Conservation (phyloP, 2,888 invertebrate species). For the Choreutis nemorana region DNA sequence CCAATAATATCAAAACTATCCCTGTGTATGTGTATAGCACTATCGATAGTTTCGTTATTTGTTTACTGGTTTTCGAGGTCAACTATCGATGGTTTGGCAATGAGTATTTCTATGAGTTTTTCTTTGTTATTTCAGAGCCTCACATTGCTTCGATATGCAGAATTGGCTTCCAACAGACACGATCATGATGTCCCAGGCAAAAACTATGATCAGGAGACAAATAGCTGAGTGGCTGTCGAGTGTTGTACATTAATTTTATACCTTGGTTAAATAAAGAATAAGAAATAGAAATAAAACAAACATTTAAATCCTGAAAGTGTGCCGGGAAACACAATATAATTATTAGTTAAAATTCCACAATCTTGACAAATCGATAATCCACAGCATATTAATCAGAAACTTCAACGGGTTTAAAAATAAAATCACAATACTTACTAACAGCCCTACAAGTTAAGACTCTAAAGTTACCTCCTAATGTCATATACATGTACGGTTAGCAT, state of each 20-base stretch:
- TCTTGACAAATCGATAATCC: constrained; percentile 50
- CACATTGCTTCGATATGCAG: constrained; percentile 55
- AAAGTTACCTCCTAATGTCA: constrained; percentile 35
- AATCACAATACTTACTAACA: constrained; percentile 49
- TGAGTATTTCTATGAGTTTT: not conserved
- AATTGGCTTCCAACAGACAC: constrained; percentile 38
- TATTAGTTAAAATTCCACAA: constrained; percentile 59
- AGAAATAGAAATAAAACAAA: constrained; percentile 21
- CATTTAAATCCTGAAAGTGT: constrained; percentile 30
- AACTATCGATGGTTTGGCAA: too few species aligned
- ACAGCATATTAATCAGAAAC: constrained; percentile 50
- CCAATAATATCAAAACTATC: too few species aligned
- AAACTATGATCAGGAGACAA: constrained; percentile 34
- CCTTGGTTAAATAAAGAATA: not conserved
- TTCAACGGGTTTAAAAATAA: constrained; percentile 49
- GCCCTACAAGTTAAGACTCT: constrained; percentile 36
- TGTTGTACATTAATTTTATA: not conserved
- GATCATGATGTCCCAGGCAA: constrained; percentile 38
- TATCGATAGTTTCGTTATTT: too few species aligned
- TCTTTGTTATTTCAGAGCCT: constrained; percentile 31
- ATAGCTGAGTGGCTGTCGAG: constrained; percentile 35
- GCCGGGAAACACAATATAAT: constrained; percentile 46
- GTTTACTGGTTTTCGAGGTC: too few species aligned
- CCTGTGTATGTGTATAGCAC: too few species aligned
- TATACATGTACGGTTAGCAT: constrained; percentile 37